phyloP scores from a whole-genome alignment of 2,888 invertebrate species.

The Idaea aversata region DNA sequence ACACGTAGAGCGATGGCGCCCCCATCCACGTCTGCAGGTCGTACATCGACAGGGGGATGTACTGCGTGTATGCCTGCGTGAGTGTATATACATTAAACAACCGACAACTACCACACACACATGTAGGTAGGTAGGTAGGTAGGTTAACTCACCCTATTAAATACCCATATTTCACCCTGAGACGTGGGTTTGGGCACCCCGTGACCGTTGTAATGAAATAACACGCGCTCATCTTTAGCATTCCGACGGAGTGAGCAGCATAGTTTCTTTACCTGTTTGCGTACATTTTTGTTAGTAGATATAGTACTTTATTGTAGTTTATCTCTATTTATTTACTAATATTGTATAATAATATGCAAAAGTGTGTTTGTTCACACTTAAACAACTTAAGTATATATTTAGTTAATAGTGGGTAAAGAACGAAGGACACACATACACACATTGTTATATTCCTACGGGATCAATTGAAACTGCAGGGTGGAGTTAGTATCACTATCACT shows the following conservation, averaged over 20 bases:
- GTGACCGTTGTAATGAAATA: conserved; percentile 99
- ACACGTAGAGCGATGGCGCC: conserved; percentile 98
- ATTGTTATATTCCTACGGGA: no score
- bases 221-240: conserved; percentile 98
- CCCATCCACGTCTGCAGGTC: conserved; percentile 99
- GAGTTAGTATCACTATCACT: no score
- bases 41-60: conserved; percentile 98
- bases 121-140: not conserved
- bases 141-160: conserved; percentile 88
- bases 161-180: conserved; percentile 99
- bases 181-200: conserved; percentile 98
- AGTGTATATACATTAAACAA: not conserved
- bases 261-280: conserved; percentile 90
- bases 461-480: no score
- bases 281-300: not conserved
- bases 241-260: conserved; percentile 96
- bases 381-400: no score
- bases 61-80: conserved; percentile 95
- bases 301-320: no score
- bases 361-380: no score
- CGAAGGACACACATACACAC: no score
- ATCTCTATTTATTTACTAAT: no score
- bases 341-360: no score
- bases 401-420: no score
- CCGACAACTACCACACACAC: no score